Conservation (phyloP, 2,888 invertebrate species). For the Drosophila macrothrix region DNA sequence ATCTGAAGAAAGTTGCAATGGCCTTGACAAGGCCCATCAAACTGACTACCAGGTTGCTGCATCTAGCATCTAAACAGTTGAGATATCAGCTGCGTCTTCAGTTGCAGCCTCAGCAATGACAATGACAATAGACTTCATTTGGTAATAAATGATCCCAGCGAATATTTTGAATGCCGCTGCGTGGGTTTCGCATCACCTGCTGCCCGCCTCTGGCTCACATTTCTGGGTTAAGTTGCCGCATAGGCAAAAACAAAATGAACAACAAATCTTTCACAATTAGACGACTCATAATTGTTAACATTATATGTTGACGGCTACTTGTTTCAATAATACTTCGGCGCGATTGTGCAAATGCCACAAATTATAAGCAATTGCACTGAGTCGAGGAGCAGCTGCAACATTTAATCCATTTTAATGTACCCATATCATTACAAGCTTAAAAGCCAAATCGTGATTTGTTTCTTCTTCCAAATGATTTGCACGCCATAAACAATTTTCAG, state of each 20-base stretch:
- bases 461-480: conserved; percentile 4
- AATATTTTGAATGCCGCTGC: conserved; percentile 13
- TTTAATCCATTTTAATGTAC: conserved; percentile 19
- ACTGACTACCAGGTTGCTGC: neutral
- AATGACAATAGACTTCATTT: conserved; percentile 57
- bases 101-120: conserved; percentile 17
- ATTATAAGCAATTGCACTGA: conserved; percentile 4
- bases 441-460: conserved; percentile 37
- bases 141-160: conserved; percentile 43
- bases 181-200: conserved; percentile 49
- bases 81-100: neutral
- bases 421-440: conserved; percentile 15
- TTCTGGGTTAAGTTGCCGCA: conserved; percentile 68
- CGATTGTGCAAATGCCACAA: conserved; percentile 9
- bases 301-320: conserved; percentile 16
- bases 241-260: conserved; percentile 14
- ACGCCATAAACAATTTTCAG: neutral
- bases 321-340: conserved; percentile 5
- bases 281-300: conserved; percentile 41
- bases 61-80: neutral
- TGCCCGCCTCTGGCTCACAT: conserved; percentile 23
- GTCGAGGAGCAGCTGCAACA: conserved; percentile 40
- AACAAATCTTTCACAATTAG: conserved; percentile 38
- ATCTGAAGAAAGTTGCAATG: conserved; percentile 65
- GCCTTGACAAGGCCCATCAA: conserved; percentile 66